Percentiles rank a stretch among this genome's conserved stretches.
phyloP scores from a whole-genome alignment of 2,113 vertebrate species.

The Felis chaus region DNA sequence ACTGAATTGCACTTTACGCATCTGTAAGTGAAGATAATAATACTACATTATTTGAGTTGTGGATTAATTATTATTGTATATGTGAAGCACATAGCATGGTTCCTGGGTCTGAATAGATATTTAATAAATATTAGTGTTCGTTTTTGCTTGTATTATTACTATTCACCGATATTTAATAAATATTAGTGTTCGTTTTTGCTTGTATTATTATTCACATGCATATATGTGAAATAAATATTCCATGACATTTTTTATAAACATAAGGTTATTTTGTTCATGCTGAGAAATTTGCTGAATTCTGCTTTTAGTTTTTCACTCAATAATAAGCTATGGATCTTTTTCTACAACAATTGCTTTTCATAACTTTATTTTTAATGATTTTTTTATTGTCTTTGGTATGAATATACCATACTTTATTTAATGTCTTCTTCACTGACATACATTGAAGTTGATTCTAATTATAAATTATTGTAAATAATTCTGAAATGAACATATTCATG shows the following conservation, averaged over 20 bases:
- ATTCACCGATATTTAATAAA: neutral
- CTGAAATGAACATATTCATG: neutral
- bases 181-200: neutral
- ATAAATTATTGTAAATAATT: constrained; percentile 1
- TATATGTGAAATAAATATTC: neutral
- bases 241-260: neutral
- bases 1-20: neutral
- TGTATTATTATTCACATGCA: neutral
- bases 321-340: neutral
- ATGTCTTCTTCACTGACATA: neutral
- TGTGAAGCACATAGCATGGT: neutral
- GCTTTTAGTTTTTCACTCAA: neutral
- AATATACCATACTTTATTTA: neutral
- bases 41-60: neutral
- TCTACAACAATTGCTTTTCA: neutral
- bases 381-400: neutral
- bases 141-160: neutral
- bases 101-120: neutral
- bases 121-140: neutral
- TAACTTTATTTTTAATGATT: neutral
- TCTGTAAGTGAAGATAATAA: neutral
- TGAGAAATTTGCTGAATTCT: neutral
- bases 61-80: neutral
- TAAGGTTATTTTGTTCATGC: neutral
- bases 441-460: neutral